A percentile compares a stretch with the other conserved stretches of the same genome.
Evolutionary conservation across 1,140 invertebrate genomes (phyloP).

Genomic region (Aphaenogaster rudis): DNA sequence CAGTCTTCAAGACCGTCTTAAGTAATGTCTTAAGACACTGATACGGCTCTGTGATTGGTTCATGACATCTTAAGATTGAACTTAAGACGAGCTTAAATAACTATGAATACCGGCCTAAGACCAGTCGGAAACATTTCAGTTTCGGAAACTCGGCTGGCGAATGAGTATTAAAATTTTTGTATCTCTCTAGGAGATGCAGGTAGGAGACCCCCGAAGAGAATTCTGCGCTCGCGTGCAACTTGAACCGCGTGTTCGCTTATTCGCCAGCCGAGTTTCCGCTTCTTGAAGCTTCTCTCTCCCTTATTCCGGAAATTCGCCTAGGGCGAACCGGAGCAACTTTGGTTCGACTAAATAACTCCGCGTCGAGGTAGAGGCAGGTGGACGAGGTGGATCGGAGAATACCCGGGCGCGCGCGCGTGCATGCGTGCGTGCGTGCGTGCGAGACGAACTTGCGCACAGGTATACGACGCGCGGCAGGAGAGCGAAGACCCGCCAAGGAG

Average conservation of each 20-base stretch:
- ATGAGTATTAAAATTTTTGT: not conserved
- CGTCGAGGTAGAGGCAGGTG: constrained; percentile 64
- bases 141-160: not conserved
- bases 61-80: too few species aligned
- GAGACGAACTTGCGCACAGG: constrained; percentile 10
- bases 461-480: constrained; percentile 57
- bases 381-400: constrained; percentile 61
- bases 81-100: too few species aligned
- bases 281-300: constrained; percentile 42
- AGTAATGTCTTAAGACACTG: too few species aligned
- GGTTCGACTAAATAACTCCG: constrained; percentile 70
- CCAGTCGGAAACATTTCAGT: too few species aligned
- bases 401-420: not conserved
- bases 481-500: constrained; percentile 50
- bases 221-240: constrained; percentile 28
- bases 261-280: constrained; percentile 55
- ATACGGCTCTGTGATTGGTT: too few species aligned
- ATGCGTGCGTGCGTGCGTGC: not conserved
- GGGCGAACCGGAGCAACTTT: constrained; percentile 56
- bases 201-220: not conserved
- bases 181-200: not conserved
- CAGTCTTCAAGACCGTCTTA: too few species aligned
- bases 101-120: too few species aligned
- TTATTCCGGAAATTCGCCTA: constrained; percentile 73
- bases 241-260: not conserved